Evolutionary conservation across 2,888 invertebrate genomes (phyloP), one percentile per base, ranked within the genome.

Genomic region (Synergus gifuensis): DNA sequence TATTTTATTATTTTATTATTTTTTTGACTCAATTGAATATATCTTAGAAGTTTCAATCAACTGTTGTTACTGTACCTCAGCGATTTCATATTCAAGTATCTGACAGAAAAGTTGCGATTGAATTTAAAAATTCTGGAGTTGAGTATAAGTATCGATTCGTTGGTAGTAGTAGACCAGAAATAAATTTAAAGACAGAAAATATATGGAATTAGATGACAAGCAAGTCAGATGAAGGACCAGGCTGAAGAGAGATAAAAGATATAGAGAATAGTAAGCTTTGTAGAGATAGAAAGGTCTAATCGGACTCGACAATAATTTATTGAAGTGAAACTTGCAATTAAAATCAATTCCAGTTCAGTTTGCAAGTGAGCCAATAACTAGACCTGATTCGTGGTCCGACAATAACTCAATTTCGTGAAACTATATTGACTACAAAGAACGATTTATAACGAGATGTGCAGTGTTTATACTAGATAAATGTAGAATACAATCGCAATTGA

Each of bases 341-440:
- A 73, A 54, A 73, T 49, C 49, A 54, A 54, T 54, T 73, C 36
- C 36, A 46, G 28, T 73, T 73, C 49, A 73, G 49, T 73, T 54
- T 73, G 73, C 73, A 73, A 73, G 54, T 54, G 54, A 73, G 54
- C 54, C 73, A 54, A 73, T 73, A 73, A 73, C 54, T 73, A 49
- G 16, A 54, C 36, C 73, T 73, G 49, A 73, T 36, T 73, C 54
- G 73, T 49, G 73, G 73, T 40, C 36, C n/a, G 54, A 73, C 54
- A 73, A 73, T 73, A 73, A 73, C 73, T 73, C 73, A 73, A 73
- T 73, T 73, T 73, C 54, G 36, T 36, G 73, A 73, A 73, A 73
- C 73, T 73, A 36, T 73, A 36, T 36, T 36, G 73, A 54, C 54
- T 54, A 28, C 8, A 40, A 11, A 9, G n/a, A 16, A 54, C 40